phyloP scores from a whole-genome alignment of 2,113 vertebrate species.

The Dromaius novaehollandiae region DNA sequence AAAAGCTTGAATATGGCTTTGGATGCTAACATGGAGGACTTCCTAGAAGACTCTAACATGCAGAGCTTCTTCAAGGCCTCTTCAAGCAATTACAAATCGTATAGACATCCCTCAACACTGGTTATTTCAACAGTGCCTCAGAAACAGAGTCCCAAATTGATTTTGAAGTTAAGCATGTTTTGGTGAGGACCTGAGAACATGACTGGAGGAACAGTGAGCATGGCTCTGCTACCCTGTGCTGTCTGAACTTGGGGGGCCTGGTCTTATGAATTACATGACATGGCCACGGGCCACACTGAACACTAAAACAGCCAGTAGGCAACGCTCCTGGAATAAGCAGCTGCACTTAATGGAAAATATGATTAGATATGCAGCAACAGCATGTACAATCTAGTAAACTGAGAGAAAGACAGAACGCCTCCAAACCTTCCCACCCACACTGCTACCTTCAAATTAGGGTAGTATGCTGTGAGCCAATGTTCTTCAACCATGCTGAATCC shows the following conservation, averaged over 20 bases:
- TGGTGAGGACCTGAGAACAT: neutral
- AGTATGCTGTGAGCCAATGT: neutral
- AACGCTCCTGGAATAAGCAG: neutral
- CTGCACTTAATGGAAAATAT: neutral
- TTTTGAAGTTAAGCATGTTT: neutral
- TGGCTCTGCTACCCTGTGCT: neutral
- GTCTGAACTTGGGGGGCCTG: neutral
- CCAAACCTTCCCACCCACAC: neutral
- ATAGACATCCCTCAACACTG: neutral
- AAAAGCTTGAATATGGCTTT: slow-evolving; percentile 13
- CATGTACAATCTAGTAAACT: neutral
- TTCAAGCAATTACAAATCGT: slow-evolving; percentile 16
- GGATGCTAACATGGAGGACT: neutral
- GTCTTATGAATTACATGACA: neutral
- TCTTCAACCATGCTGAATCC: neutral
- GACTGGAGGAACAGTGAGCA: neutral
- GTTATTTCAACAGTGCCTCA: neutral
- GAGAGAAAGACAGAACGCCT: rapidly evolving
- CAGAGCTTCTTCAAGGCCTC: neutral
- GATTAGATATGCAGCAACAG: neutral
- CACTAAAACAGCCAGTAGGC: neutral
- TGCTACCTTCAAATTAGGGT: rapidly evolving
- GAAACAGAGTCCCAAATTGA: neutral
- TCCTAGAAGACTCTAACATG: neutral
- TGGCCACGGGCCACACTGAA: neutral